A percentile compares a stretch with the other conserved stretches of the same genome.
These are phyloP conservation scores for Theristicus caerulescens DNA, from an alignment of 2,113 vertebrate genomes.

Conservation along the genomic window DNA sequence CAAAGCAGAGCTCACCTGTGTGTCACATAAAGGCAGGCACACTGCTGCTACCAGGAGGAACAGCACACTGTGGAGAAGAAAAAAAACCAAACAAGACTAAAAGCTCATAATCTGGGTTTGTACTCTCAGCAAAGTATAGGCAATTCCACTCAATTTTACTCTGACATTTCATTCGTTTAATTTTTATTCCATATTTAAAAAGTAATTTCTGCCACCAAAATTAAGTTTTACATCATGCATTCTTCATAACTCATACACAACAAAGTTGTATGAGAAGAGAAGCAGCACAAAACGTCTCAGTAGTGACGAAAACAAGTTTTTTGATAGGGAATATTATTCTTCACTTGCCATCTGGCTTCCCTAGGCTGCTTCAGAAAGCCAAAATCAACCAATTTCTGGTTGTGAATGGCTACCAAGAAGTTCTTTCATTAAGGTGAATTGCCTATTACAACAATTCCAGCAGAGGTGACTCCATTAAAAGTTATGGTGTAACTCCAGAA, in stretches of 20 bases:
- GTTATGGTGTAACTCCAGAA: not conserved
- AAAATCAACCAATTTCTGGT: not conserved
- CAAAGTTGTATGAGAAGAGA: not conserved
- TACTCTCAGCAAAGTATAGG: not conserved
- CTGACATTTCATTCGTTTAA: not conserved
- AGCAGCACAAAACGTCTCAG: not conserved
- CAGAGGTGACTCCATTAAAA: not conserved
- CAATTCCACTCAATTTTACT: not conserved
- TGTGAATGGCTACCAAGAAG: not conserved
- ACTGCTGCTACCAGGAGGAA: conserved; percentile 82
- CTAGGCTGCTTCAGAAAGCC: not conserved
- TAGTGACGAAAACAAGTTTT: not conserved
- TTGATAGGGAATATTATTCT: not conserved
- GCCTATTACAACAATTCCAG: not conserved
- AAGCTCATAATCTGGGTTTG: not conserved
- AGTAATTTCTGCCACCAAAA: not conserved
- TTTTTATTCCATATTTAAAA: not conserved
- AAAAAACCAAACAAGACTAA: not conserved
- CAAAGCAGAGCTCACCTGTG: conserved; percentile 77
- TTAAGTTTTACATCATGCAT: not conserved
- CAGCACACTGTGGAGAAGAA: conserved; percentile 70
- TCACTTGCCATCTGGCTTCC: not conserved
- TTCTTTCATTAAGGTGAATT: not conserved
- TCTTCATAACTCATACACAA: not conserved
- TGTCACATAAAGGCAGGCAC: conserved; percentile 82